These are phyloP conservation scores for Albula goreensis DNA, from an alignment of 2,113 vertebrate genomes.

Conservation along the genomic window DNA sequence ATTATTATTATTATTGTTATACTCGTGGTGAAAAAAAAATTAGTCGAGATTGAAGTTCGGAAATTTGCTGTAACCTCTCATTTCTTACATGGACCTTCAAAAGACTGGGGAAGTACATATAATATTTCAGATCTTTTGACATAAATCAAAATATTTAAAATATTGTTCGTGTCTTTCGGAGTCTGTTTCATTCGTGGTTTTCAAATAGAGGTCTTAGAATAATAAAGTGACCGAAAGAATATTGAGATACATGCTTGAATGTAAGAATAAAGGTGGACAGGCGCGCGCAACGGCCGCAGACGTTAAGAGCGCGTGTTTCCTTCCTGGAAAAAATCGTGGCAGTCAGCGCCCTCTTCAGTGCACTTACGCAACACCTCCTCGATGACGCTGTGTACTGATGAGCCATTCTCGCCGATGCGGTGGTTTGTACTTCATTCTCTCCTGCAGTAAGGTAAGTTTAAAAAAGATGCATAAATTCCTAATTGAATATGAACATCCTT, in stretches of 20 bases:
- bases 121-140: too few species aligned
- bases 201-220: background rate
- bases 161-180: background rate
- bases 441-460: too few species aligned
- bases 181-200: background rate
- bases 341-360: conserved; percentile 72
- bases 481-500: too few species aligned
- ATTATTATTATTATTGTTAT: too few species aligned
- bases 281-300: background rate
- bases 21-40: too few species aligned
- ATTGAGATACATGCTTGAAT: background rate
- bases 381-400: background rate
- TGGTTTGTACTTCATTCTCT: too few species aligned
- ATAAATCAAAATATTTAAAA: background rate
- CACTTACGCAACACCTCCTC: background rate
- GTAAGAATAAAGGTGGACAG: background rate
- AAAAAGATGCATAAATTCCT: too few species aligned
- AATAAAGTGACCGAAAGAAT: background rate
- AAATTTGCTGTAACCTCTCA: too few species aligned
- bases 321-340: conserved; percentile 36
- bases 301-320: background rate
- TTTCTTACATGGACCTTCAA: too few species aligned
- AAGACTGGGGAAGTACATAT: too few species aligned
- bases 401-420: background rate
- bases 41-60: too few species aligned